Conservation (phyloP, 2,888 invertebrate genomes). For the Allolobophora icterica region DNA sequence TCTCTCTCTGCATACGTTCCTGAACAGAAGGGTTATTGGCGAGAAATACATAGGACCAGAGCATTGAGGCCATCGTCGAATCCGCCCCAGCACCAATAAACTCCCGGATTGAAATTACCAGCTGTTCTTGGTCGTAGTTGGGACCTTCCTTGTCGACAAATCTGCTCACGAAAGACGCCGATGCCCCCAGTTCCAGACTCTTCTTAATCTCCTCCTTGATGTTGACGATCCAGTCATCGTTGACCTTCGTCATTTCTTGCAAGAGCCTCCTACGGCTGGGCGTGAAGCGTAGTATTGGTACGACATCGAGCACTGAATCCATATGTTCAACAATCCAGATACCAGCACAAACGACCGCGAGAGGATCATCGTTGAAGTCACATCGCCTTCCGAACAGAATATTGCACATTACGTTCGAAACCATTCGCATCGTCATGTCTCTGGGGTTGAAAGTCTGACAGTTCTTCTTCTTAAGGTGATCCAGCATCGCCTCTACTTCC, state of each 20-base stretch:
- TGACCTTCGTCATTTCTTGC: too few species aligned
- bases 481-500: too few species aligned
- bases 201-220: background rate
- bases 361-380: background rate
- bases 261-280: too few species aligned
- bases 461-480: too few species aligned
- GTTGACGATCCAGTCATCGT: background rate
- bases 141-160: constrained; percentile 1
- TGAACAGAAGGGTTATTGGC: constrained; percentile 55
- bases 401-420: constrained; percentile 33
- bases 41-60: constrained; percentile 57
- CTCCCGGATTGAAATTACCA: background rate
- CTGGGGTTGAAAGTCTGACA: too few species aligned
- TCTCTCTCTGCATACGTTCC: constrained; percentile 54
- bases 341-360: background rate
- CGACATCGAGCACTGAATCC: background rate
- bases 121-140: background rate
- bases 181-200: background rate
- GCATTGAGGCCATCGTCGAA: constrained; percentile 56
- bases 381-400: constrained; percentile 33
- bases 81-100: constrained; percentile 55
- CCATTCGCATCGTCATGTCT: too few species aligned
- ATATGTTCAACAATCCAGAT: constrained; percentile 14
- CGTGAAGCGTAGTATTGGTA: too few species aligned
- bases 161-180: constrained; percentile 20